Base-by-base conservation (phyloP, 2,797 vertebrate species). In the Molossus alvarezi region DNA sequence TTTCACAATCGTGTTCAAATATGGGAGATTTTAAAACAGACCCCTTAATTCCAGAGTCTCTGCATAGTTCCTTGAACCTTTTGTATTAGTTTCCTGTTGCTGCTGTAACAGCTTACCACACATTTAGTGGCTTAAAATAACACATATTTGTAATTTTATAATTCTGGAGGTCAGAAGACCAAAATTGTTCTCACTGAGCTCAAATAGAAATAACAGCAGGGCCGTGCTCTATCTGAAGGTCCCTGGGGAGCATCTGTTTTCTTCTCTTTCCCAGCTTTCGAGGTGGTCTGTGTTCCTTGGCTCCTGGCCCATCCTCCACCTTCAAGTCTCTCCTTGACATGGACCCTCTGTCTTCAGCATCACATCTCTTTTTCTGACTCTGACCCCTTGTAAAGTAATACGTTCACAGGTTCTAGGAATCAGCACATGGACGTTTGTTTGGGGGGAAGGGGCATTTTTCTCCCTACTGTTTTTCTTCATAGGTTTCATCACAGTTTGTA, bases 1-100 rank as follows among this genome's bases (percentile, higher is more conserved):
- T 94, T 81, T 90, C 11, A 90, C 75, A 90, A 25, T 21, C n/a
- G 27, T 62, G 2, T 55, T 67, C 45, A 51, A 88, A 88, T 51
- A 76, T 58, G 55, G 10, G 73, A 58, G 1, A 45, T 65, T 71
- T 6, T 25, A 60, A 53, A 85, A 15, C 9, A 64, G n/a, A 29
- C 45, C 27, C 3, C 9, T 10, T 51, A 20, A 20, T 6, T 21
- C 2, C 5, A 12, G 27, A 77, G 48, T 60, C 37, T 55, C 41
- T 51, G n/a, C 6, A 9, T 21, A 62, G 15, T 67, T 86, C 41
- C 2, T 33, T 57, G 0, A 76, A 14, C 1, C 2, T 55, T 77
- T 25, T 48, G 7, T 29, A 21, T 23, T 58, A 23, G 13, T 45
- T 85, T 91, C 3, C 55, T 79, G 18, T 45, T 58, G 23, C 20